A percentile compares a stretch with the other conserved stretches of the same genome.
phyloP scores from a whole-genome alignment of 2,888 invertebrate species.

The Mythimna pallens region DNA sequence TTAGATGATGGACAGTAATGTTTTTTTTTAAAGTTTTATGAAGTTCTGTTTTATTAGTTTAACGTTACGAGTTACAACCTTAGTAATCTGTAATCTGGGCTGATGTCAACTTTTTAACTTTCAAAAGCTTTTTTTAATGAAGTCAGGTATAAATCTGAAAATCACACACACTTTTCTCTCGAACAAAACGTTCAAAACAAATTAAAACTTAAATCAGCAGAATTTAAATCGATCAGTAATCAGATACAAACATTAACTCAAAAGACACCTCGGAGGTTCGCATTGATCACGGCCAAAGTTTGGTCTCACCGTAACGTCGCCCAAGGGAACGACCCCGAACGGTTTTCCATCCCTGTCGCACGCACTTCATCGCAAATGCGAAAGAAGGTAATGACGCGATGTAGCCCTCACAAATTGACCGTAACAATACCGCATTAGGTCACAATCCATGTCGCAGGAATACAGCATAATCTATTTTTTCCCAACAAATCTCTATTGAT shows the following conservation, averaged over 20 bases:
- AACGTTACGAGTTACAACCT: not conserved
- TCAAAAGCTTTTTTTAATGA: not conserved
- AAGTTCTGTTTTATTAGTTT: not conserved
- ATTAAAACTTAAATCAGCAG: constrained; percentile 64
- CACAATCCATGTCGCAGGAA: constrained; percentile 77
- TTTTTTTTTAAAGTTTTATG: not conserved
- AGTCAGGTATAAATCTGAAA: not conserved
- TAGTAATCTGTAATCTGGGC: too few relatives aligned
- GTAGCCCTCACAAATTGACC: constrained; percentile 80
- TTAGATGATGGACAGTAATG: too few relatives aligned
- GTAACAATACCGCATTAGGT: constrained; percentile 83
- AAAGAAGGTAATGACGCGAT: constrained; percentile 77
- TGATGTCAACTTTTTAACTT: not conserved
- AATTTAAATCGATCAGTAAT: constrained; percentile 76
- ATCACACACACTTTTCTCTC: not conserved
- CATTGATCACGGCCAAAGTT: constrained; percentile 87
- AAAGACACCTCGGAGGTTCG: constrained; percentile 84
- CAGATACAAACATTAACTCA: constrained; percentile 81
- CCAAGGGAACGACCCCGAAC: constrained; percentile 80
- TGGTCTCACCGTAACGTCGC: constrained; percentile 85
- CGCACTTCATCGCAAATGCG: constrained; percentile 73
- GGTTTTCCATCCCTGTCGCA: constrained; percentile 76
- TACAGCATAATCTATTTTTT: constrained; percentile 74
- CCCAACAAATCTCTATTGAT: constrained; percentile 71
- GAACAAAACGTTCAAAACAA: constrained; percentile 51